Evolutionary conservation across 2,797 vertebrate species (phyloP), one percentile per base, ranked within the genome.

Genomic region (Scarus forsteni): DNA sequence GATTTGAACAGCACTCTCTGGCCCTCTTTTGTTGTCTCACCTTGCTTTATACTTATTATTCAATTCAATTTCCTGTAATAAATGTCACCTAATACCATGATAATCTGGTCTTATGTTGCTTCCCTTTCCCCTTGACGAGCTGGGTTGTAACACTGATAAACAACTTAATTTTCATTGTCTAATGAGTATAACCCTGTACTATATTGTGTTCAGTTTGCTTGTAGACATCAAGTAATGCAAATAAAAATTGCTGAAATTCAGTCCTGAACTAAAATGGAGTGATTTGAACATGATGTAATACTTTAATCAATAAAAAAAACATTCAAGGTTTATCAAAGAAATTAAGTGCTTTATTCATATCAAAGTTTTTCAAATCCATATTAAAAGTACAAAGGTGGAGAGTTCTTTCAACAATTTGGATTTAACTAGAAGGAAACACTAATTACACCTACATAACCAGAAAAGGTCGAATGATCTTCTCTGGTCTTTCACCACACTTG

Each of bases 311-410:
- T 53, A 35, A 36, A 51, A 27, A 58, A 75, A 35, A 49, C 53
- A 0, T 66, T 66, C 44, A 10, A 56, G 60, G 57, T 70, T 10
- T 59, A 36, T 65, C 35, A 74, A 62, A 44, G 19, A 69, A 70
- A 53, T 61, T 12, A 67, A 77, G 56, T 79, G 61, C 44, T 81
- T 27, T 57, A 53, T 3, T 72, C 35, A 75, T 73, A 85, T 62
- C 12, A 81, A 84, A 69, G 48, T 58, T 40, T 27, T 56, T 44
- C 10, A 40, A 19, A 2, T n/a, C 3, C 3, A 27, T 42, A 39
- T 39, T 19, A 8, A 49, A 19, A 66, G 43, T 58, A 72, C 48
- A 60, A 80, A 79, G 8, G 9, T 64, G 42, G 12, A 8, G 48
- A 40, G 43, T 5, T 66, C 48, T 70, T 45, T 3, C 38, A 12